These are phyloP conservation scores for Athene noctua DNA, from an alignment of 2,113 vertebrate genomes.

Conservation along the genomic window DNA sequence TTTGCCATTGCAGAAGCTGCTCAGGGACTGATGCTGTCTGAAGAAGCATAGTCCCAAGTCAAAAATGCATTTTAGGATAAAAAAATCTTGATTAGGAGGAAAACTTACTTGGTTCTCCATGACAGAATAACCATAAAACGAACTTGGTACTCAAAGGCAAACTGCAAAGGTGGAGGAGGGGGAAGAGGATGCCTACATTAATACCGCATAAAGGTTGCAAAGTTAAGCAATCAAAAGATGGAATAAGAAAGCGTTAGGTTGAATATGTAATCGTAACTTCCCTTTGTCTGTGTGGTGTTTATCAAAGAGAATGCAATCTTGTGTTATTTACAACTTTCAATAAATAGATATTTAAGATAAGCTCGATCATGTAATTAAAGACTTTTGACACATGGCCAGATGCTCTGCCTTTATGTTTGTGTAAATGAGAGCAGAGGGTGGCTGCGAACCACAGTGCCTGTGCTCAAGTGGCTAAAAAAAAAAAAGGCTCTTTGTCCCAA, in stretches of 20 bases:
- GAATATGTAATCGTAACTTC: not conserved
- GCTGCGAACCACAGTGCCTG: not conserved
- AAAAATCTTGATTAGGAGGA: not conserved
- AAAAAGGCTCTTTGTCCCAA: not conserved
- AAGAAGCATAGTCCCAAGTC: not conserved
- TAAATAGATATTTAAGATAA: constrained; percentile 53
- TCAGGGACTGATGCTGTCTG: not conserved
- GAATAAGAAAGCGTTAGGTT: not conserved
- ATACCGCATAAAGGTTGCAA: not conserved
- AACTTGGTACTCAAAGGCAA: not conserved
- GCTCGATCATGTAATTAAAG: constrained; percentile 29
- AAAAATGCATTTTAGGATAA: not conserved
- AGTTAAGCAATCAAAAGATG: not conserved
- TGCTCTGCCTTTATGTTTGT: constrained; percentile 38
- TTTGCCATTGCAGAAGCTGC: not conserved
- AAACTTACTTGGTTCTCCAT: not conserved
- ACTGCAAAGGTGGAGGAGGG: not conserved
- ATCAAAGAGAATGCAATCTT: not conserved
- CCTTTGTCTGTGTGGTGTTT: not conserved
- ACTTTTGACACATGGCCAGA: constrained; percentile 19
- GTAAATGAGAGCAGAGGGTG: constrained; percentile 19
- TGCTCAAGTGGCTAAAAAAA: not conserved
- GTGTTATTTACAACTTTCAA: not conserved
- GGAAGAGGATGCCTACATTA: not conserved
- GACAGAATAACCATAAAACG: not conserved